phyloP scores from a whole-genome alignment of 1,140 invertebrate species.

The Euwallacea fornicatus region DNA sequence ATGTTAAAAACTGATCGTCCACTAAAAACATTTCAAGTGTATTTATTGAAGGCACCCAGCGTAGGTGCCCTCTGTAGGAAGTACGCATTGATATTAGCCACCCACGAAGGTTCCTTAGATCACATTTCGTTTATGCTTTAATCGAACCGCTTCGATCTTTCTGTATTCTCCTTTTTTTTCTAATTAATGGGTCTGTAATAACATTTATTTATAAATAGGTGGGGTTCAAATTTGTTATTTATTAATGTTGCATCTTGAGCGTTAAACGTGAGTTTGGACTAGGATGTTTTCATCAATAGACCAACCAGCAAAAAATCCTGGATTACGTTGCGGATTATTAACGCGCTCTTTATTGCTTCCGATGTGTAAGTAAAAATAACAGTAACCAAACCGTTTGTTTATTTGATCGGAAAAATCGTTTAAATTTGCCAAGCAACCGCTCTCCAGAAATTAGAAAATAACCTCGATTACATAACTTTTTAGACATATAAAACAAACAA shows the following conservation, averaged over 20 bases:
- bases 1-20: no score
- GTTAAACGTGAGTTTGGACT: no score
- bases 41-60: conserved; percentile 30
- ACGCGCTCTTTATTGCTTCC: neutral
- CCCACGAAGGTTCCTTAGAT: conserved; percentile 17
- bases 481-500: conserved; percentile 15
- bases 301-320: no score
- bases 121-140: no score
- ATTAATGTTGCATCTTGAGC: no score
- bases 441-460: conserved; percentile 8
- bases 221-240: no score
- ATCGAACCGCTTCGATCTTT: no score
- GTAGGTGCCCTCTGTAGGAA: conserved; percentile 36
- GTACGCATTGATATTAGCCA: conserved; percentile 38
- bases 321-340: neutral
- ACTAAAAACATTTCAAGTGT: conserved; percentile 12
- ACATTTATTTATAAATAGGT: no score
- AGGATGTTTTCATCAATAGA: no score
- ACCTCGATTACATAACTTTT: conserved; percentile 17
- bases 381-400: conserved; percentile 9
- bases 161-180: no score
- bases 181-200: no score
- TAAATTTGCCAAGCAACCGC: conserved; percentile 5
- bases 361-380: neutral
- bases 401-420: conserved; percentile 1